phyloP scores from a whole-genome alignment of 2,113 vertebrate genomes.

The Mus musculus region GRCm39 chr8:116935001-116935500 shows the following conservation, averaged over 20 bases:
- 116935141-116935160: neutral
- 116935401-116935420: neutral
- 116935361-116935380: neutral
- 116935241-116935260: neutral
- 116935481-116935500: neutral
- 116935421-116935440: neutral
- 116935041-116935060: neutral
- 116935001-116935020: neutral
- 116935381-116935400: neutral
- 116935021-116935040: neutral
- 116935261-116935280: neutral
- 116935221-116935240: neutral
- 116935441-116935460: accelerated
- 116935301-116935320: neutral
- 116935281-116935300: neutral
- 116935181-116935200: neutral
- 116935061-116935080: neutral
- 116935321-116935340: too few species aligned
- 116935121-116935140: neutral
- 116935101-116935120: neutral
- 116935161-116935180: too few species aligned
- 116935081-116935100: neutral
- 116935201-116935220: neutral
- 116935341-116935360: too few species aligned
- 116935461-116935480: neutral